Base-by-base conservation (phyloP, 2,113 vertebrate genomes). In the Nettapus auritus region DNA sequence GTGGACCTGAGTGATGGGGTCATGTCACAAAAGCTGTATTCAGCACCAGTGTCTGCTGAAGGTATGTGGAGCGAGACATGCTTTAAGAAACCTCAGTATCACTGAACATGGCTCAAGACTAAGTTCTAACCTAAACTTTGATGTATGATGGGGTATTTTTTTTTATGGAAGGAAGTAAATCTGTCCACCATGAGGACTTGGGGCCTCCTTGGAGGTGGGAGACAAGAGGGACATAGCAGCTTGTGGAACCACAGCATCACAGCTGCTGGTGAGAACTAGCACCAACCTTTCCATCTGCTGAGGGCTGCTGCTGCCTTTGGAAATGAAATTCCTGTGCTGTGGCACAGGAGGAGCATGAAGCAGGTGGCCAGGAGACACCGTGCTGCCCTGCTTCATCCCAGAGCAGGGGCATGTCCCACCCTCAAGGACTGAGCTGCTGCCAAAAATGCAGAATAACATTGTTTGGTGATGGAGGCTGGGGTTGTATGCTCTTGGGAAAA, bases 21-120 rank as follows among this genome's bases (percentile, higher is more conserved):
- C 71, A 59, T 40, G 28, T 46, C 25, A 56, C 13, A n/a, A 55
- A 59, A 71, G 59, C 25, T 17, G 7, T 29, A 44, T 82, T 89
- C 25, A 33, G 36, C 50, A 48, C 8, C 14, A 28, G 48, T 38
- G 18, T 76, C 57, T 92, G 48, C 82, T 57, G 40, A 89, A 85
- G 56, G 36, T 46, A 67, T 2, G 2, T 16, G 18, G 40, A 38
- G 42, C 0, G 0, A 75, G 82, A 71, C 7, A 42, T 0, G 2
- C 29, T 64, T 33, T 67, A 69, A 76, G 57, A 76, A 87, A 84
- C 69, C 8, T n/a, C 60, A 34, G 25, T 10, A 23, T 36, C 63
- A 8, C 62, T n/a, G 77, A 90, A 62, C 33, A 10, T 2, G 33
- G 33, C 29, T 83, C 55, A 48, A 36, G 60, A 83, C 34, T 31